Conservation (phyloP, 2,113 vertebrate genomes). For the Hypanus sabinus region DNA sequence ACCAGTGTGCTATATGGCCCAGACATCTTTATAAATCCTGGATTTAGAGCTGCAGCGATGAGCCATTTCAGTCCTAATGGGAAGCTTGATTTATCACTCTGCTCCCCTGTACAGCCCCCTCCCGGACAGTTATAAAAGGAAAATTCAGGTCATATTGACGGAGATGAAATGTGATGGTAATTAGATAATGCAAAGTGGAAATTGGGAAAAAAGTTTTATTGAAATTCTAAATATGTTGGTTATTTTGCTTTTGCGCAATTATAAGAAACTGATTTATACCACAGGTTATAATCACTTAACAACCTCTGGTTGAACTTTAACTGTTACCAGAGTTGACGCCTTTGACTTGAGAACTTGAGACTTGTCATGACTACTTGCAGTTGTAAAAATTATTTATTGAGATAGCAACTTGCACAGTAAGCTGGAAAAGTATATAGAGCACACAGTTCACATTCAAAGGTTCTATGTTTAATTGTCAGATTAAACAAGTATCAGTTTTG, state of each 20-base stretch:
- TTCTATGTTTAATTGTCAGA: neutral
- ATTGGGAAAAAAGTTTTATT: slow-evolving; percentile 59
- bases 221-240: slow-evolving; percentile 69
- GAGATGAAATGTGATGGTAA: slow-evolving; percentile 86
- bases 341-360: slow-evolving; percentile 55
- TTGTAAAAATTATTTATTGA: slow-evolving; percentile 49
- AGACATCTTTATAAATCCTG: slow-evolving; percentile 94
- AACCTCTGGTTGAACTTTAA: slow-evolving; percentile 67
- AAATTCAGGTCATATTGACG: slow-evolving; percentile 86
- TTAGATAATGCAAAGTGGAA: slow-evolving; percentile 80
- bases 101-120: slow-evolving; percentile 57
- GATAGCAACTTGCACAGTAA: slow-evolving; percentile 50
- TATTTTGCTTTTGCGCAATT: slow-evolving; percentile 67
- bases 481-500: neutral
- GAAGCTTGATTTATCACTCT: slow-evolving; percentile 76
- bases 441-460: neutral
- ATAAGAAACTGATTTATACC: slow-evolving; percentile 71
- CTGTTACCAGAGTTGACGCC: slow-evolving; percentile 43
- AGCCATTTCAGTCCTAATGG: slow-evolving; percentile 71
- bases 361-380: slow-evolving; percentile 50
- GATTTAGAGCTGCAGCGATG: slow-evolving; percentile 66
- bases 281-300: slow-evolving; percentile 68
- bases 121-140: slow-evolving; percentile 61
- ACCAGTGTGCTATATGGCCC: slow-evolving; percentile 78
- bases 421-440: slow-evolving; percentile 31